phyloP scores from a whole-genome alignment of 2,113 vertebrate species.

The Ptyas mucosa region DNA sequence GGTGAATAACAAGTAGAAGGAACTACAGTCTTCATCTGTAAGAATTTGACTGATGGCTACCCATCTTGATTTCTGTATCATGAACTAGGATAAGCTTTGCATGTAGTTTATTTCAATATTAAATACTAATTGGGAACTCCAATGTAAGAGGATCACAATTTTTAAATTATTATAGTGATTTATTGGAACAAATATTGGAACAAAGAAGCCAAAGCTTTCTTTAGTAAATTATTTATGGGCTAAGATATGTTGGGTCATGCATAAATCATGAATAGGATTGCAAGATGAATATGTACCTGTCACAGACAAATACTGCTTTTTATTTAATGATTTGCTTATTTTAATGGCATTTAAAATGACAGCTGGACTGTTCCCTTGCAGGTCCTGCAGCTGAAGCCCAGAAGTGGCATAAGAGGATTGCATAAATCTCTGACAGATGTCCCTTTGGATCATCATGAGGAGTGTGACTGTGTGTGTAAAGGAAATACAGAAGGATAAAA shows the following conservation, averaged over 20 bases:
- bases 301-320: background rate
- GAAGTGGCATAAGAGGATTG: constrained; percentile 78
- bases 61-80: background rate
- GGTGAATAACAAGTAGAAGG: background rate
- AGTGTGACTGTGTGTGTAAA: constrained; percentile 90
- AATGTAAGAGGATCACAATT: background rate
- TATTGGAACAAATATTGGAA: background rate
- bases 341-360: constrained; percentile 24
- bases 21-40: background rate
- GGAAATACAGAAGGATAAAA: constrained; percentile 81
- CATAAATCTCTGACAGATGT: constrained; percentile 94
- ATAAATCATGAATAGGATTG: background rate
- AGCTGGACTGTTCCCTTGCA: constrained; percentile 56
- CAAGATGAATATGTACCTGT: background rate
- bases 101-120: background rate
- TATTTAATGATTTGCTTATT: background rate
- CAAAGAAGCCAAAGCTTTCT: background rate
- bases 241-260: background rate
- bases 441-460: constrained; percentile 92
- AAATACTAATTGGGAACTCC: background rate
- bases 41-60: background rate
- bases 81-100: background rate
- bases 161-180: background rate
- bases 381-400: constrained; percentile 91
- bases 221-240: background rate